Evolutionary conservation across 2,113 vertebrate species (phyloP), one percentile per base, ranked within the genome.

Genomic region (Oenanthe oenanthe): DNA sequence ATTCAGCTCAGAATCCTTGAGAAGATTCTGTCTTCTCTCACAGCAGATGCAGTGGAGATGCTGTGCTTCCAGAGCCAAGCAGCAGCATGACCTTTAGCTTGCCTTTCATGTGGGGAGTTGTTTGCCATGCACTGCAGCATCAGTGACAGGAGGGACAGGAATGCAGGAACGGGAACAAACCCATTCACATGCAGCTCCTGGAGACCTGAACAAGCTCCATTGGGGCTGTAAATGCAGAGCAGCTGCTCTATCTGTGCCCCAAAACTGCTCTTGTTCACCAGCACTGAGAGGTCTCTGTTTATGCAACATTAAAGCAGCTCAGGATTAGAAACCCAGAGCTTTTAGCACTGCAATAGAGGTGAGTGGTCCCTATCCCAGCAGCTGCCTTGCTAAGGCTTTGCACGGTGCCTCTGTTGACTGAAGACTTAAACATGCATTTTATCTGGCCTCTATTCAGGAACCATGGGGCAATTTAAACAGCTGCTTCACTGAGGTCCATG

Each of bases 71-170:
- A 60, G 65, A 70, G 67, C 0, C 13, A 77, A 92, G 70, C 71
- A 28, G 66, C 71, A 65, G 26, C 2, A 1, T 80, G 96, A 89
- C 88, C 82, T 93, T 93, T 92, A 79, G 62, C 47, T 94, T 80
- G 77, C 60, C 75, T 96, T 85, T 96, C 43, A 56, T 81, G 79
- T 86, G 92, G 60, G 61, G 43, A 92, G 32, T 63, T 94, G 74
- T 95, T 95, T 94, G 88, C 65, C 56, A 80, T 86, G 75, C 56
- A 4, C 47, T 60, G 78, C 60, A 48, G 2, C 19, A 61, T 67
- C 56, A 8, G 56, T 51, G 76, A 47, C 3, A 9, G 87, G 71
- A 85, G 31, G 51, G 85, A 92, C 50, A 68, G 26, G 93, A 95
- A 88, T 75, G 94, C 1, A 77, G 43, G 65, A 60, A 53, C 2